A percentile compares a stretch with the other conserved stretches of the same genome.
Conservation (phyloP, 2,888 invertebrate genomes). For the Seladonia tumulorum region DNA sequence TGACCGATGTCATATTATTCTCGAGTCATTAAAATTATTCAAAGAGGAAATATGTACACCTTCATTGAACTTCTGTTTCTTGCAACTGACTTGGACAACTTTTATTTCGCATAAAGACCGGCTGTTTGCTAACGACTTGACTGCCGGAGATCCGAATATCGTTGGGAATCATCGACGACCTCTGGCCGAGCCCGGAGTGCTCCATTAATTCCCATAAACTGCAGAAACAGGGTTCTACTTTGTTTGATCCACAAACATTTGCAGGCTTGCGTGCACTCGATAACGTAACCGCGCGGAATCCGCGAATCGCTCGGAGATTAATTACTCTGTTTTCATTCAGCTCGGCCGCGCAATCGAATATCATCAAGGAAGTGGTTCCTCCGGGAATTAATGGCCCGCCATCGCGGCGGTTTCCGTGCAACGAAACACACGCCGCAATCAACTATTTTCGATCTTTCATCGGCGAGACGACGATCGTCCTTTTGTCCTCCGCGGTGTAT, state of each 20-base stretch:
- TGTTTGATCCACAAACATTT: conserved; percentile 3
- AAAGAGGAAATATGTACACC: no score
- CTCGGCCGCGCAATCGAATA: conserved; percentile 11
- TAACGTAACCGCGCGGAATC: not conserved
- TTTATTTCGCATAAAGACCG: not conserved
- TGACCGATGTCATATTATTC: no score
- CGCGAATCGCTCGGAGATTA: conserved; percentile 19
- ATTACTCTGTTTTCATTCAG: conserved; percentile 41
- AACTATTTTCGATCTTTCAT: not conserved
- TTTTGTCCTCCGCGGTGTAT: not conserved
- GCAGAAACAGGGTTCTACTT: conserved; percentile 1
- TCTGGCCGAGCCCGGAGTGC: not conserved
- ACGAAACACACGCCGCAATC: not conserved
- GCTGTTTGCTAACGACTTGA: not conserved
- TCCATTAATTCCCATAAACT: conserved; percentile 6
- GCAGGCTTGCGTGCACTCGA: not conserved
- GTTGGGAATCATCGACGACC: conserved; percentile 2
- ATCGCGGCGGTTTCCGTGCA: not conserved
- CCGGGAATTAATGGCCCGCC: not conserved
- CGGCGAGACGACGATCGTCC: not conserved
- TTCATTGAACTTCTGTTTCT: no score
- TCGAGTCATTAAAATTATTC: no score
- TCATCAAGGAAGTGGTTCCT: not conserved
- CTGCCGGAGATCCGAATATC: not conserved
- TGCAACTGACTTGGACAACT: no score